Percentiles rank a stretch among this genome's conserved stretches.
Evolutionary conservation across 1,140 invertebrate species (phyloP).

Genomic region (Holcopasites calliopsidis): DNA sequence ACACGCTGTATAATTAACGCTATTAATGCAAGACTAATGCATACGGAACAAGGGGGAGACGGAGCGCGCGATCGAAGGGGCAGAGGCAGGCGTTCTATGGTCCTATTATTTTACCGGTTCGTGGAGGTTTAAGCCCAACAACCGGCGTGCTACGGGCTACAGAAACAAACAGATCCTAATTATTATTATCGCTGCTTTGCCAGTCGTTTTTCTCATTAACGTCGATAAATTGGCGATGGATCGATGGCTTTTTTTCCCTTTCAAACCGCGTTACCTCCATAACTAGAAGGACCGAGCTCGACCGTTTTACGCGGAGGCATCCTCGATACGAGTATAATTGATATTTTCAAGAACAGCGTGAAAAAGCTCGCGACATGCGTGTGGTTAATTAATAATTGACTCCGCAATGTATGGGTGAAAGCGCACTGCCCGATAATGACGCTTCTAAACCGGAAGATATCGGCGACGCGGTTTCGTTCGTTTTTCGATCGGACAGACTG

Average conservation of each 20-base stretch:
- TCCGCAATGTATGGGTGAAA: too few species aligned
- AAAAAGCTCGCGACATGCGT: background rate
- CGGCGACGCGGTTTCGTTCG: background rate
- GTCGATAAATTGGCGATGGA: conserved; percentile 48
- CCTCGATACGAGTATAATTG: background rate
- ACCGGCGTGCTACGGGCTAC: conserved; percentile 45
- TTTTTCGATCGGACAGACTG: background rate
- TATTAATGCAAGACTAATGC: conserved; percentile 28
- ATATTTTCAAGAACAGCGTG: background rate
- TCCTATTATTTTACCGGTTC: conserved; percentile 47
- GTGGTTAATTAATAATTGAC: too few species aligned
- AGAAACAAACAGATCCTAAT: conserved; percentile 64
- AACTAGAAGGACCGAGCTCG: too few species aligned
- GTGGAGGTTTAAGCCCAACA: conserved; percentile 45
- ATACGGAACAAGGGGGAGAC: background rate
- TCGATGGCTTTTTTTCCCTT: too few species aligned
- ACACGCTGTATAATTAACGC: conserved; percentile 43
- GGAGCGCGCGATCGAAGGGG: too few species aligned
- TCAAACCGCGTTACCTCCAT: conserved; percentile 24
- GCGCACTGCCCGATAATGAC: background rate
- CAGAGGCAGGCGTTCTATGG: conserved; percentile 13
- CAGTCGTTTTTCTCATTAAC: conserved; percentile 55
- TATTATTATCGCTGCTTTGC: conserved; percentile 55
- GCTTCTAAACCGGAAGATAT: background rate
- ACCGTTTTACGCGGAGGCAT: background rate